Evolutionary conservation across 1,140 invertebrate genomes (phyloP), one percentile per base, ranked within the genome.

Genomic region (Halictus rubicundus): DNA sequence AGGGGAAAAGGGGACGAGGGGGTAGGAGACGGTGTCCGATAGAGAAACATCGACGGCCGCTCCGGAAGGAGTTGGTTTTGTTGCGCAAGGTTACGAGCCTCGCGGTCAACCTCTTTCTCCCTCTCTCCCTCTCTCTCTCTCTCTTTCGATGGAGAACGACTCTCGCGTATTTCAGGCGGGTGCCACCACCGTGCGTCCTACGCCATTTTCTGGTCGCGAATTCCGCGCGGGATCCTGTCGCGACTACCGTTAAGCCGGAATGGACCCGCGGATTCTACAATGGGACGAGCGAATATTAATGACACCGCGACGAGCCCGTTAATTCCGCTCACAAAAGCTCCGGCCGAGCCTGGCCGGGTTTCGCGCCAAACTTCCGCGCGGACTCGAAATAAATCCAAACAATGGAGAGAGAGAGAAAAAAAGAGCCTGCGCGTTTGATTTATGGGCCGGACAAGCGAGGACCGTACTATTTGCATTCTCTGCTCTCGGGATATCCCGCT

Each of bases 31-130:
- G 49, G 49, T 21, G 49, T 52, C 70, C 42, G 49, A 80, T 70
- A 60, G n/a, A 37, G 49, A 23, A 73, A 32, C 59, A 65, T n/a
- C 60, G 52, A 6, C 32, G 54, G 39, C 19, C 61, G 14, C 52
- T 73, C 77, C 76, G 76, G 76, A 78, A 72, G 76, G 46, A 46
- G 49, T 21, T 21, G 49, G 19, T 19, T 32, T 32, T 32, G 32
- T 32, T 32, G 32, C 32, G 32, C 32, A 0, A 3, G 32, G 32
- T 32, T 32, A 4, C 32, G 32, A 32, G 32, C 32, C 32, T 32
- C 32, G 32, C 32, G 32, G 32, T 2, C 3, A 32, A 3, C 32
- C 32, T 32, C 27, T n/a, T n/a, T n/a, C n/a, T n/a, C n/a, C n/a
- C n/a, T n/a, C n/a, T n/a, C n/a, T n/a, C n/a, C n/a, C n/a, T n/a